phyloP scores from a whole-genome alignment of 2,113 vertebrate species.

The Abramis brama region DNA sequence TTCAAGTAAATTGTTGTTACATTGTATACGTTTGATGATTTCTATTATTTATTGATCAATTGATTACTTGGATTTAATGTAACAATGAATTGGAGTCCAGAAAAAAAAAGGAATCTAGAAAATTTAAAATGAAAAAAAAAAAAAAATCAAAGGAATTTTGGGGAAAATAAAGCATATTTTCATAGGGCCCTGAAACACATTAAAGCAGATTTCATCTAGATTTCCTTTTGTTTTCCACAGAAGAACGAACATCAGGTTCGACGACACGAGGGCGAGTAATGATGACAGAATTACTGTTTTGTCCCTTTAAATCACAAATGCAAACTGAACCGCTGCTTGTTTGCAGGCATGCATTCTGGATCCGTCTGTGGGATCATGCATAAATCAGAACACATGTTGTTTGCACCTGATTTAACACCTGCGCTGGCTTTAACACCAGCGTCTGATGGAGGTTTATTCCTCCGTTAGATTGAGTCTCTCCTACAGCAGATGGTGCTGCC shows the following conservation, averaged over 20 bases:
- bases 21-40: too few relatives aligned
- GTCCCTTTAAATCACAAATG: too few relatives aligned
- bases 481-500: slow-evolving; percentile 69
- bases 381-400: neutral
- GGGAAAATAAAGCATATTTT: too few relatives aligned
- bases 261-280: too few relatives aligned
- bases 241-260: neutral
- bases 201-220: neutral
- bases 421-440: neutral
- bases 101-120: neutral
- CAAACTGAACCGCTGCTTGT: too few relatives aligned
- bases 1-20: too few relatives aligned
- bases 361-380: neutral
- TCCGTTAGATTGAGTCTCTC: neutral
- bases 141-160: too few relatives aligned
- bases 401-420: neutral
- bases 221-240: neutral
- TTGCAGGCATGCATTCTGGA: too few relatives aligned
- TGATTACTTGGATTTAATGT: too few relatives aligned
- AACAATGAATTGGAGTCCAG: neutral
- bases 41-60: too few relatives aligned
- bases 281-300: too few relatives aligned
- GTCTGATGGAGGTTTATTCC: neutral
- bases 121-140: too few relatives aligned
- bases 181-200: neutral